Evolutionary conservation across 2,113 vertebrate genomes (phyloP).

Genomic region (Callithrix jacchus): DNA sequence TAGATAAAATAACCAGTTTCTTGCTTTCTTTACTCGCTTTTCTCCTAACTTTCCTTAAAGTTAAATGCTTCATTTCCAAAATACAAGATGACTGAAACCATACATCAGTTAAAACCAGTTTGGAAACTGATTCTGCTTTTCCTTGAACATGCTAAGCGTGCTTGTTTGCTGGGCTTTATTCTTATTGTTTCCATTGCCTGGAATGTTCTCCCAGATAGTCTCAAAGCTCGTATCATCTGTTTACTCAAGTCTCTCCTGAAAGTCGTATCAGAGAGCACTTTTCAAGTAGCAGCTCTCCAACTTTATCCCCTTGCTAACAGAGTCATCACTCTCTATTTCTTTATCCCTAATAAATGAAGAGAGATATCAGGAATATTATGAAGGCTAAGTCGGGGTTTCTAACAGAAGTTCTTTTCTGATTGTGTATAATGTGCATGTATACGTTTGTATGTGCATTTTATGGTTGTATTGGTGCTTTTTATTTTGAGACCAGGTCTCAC

Average conservation of each 20-base stretch:
- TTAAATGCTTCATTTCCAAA: constrained; percentile 1
- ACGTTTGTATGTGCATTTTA: not conserved
- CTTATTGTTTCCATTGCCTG: not conserved
- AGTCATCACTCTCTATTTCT: not conserved
- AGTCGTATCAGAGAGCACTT: not conserved
- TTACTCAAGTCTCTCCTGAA: not conserved
- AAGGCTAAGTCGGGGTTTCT: constrained; percentile 22
- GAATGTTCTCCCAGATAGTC: not conserved
- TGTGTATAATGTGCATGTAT: not conserved
- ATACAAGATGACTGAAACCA: not conserved
- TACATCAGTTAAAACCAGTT: not conserved
- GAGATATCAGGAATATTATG: not conserved
- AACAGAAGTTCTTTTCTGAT: constrained; percentile 5
- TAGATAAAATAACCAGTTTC: not conserved
- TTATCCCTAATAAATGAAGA: not conserved
- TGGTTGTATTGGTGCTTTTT: not conserved
- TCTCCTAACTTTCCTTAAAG: not conserved
- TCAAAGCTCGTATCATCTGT: not conserved
- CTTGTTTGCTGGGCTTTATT: not conserved
- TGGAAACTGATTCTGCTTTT: constrained; percentile 15
- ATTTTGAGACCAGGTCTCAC: no score
- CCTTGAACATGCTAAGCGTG: not conserved
- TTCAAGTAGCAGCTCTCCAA: not conserved
- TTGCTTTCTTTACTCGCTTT: not conserved
- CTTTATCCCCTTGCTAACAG: not conserved